These are phyloP conservation scores for Teleopsis dalmanni DNA, from an alignment of 1,140 invertebrate genomes.

Conservation along the genomic window DNA sequence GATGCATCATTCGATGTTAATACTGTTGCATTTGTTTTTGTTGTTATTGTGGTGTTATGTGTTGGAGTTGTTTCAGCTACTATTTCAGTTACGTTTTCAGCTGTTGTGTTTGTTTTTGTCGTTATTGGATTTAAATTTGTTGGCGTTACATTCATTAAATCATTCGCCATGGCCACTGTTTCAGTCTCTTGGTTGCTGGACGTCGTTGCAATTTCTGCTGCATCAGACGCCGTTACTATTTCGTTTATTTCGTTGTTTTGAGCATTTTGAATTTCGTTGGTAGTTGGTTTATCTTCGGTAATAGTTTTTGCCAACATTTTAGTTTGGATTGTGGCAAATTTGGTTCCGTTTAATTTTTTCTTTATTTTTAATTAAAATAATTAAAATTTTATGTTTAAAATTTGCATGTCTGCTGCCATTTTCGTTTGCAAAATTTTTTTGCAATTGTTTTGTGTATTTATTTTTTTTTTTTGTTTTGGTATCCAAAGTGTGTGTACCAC, in stretches of 20 bases:
- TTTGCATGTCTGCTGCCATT: too few relatives aligned
- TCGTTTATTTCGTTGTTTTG: too few relatives aligned
- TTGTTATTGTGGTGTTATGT: not conserved
- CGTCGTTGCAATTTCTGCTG: not conserved
- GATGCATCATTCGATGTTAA: not conserved
- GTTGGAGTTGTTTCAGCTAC: not conserved
- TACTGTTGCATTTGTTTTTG: not conserved
- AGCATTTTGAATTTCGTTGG: too few relatives aligned
- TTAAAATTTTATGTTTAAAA: too few relatives aligned
- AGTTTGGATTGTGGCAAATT: not conserved
- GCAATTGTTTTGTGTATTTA: too few relatives aligned
- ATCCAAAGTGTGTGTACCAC: too few relatives aligned
- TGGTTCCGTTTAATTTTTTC: not conserved
- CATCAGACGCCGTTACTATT: slow-evolving; percentile 12
- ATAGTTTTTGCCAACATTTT: not conserved
- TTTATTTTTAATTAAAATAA: too few relatives aligned
- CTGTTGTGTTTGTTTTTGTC: slow-evolving; percentile 4
- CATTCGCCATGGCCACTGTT: slow-evolving; percentile 28
- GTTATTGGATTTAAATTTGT: slow-evolving; percentile 6
- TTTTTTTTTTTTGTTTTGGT: too few relatives aligned
- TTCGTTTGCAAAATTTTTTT: too few relatives aligned
- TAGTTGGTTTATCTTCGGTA: not conserved
- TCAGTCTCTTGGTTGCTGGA: slow-evolving; percentile 41
- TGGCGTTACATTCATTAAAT: slow-evolving; percentile 16
- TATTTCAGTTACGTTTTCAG: not conserved